Base-by-base conservation (phyloP, 2,888 invertebrate species). In the Xylocampa areola region DNA sequence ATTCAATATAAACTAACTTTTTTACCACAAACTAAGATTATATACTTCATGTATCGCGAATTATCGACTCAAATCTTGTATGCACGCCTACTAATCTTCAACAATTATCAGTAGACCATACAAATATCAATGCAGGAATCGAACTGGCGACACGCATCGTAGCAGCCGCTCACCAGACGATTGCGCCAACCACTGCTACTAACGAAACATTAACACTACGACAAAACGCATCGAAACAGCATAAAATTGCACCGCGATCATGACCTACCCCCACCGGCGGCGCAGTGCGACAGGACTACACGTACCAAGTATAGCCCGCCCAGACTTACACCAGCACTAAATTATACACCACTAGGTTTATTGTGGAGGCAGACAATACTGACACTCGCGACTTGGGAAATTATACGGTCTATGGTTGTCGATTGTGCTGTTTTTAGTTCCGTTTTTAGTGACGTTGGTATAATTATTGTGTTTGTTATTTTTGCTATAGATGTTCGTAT, bases 291-390 rank as follows among this genome's bases (percentile, higher is more conserved):
- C 81, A 68, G 48, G 47, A 50, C 36, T 37, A 68, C 53, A 55
- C 41, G 54, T 47, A 27, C 59, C 37, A 35, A 53, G 74, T 77
- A 79, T 71, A 78, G 76, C 59, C 55, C 32, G 64, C 82, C n/a
- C 83, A 87, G 86, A 84, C 88, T 85, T 79, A 77, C 75, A 82
- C 77, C 74, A 60, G 47, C 73, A 82, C 89, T 90, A 86, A 90
- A 90, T 90, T 91, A 90, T 91, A 90, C 89, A 89, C 79, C 84
- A 84, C 82, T 84, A 83, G 84, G 84, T 86, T 86, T 87, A 85
- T 87, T 86, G 87, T 81, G 81, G 82, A 77, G 77, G 67, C 43
- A 53, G 59, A 48, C 63, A 49, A 48, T 68, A 69, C 82, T 21
- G 41, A 72, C 40, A 68, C 76, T 86, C 47, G 29, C 77, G 79